A percentile compares a stretch with the other conserved stretches of the same genome.
Conservation (phyloP, 2,113 vertebrate genomes). For the Psittacara wagleri region DNA sequence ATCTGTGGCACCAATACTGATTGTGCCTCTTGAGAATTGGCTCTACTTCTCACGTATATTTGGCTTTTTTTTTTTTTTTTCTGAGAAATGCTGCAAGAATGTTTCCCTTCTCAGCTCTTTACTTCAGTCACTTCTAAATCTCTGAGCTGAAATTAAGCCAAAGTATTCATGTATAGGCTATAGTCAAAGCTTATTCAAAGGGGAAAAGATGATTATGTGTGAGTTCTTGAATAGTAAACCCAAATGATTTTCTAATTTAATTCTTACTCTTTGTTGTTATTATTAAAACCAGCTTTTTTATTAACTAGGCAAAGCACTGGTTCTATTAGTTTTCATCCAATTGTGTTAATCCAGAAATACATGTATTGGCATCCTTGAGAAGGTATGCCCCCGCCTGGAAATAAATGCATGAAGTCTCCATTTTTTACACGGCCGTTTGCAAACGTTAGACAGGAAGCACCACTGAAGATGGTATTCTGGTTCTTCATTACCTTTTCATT, state of each 20-base stretch:
- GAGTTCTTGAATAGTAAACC: neutral
- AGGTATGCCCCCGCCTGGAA: neutral
- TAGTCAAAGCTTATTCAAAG: neutral
- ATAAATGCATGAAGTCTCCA: neutral
- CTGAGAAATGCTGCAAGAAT: neutral
- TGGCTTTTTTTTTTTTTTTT: neutral
- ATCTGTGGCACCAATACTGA: accelerated
- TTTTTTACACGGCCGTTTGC: neutral
- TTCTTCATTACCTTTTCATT: neutral
- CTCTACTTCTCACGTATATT: neutral
- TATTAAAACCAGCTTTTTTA: neutral
- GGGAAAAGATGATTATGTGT: neutral
- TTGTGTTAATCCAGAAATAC: neutral
- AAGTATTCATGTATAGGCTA: neutral
- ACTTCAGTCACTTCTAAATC: neutral
- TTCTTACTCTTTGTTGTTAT: neutral
- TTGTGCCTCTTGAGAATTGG: neutral
- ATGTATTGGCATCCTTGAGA: neutral
- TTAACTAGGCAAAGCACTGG: neutral
- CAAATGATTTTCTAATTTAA: neutral
- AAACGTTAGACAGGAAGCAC: neutral
- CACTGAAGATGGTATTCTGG: neutral
- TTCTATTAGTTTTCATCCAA: neutral
- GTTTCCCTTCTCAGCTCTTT: neutral
- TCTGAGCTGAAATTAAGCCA: neutral